phyloP scores from a whole-genome alignment of 2,113 vertebrate genomes.

The Gorilla gorilla region DNA sequence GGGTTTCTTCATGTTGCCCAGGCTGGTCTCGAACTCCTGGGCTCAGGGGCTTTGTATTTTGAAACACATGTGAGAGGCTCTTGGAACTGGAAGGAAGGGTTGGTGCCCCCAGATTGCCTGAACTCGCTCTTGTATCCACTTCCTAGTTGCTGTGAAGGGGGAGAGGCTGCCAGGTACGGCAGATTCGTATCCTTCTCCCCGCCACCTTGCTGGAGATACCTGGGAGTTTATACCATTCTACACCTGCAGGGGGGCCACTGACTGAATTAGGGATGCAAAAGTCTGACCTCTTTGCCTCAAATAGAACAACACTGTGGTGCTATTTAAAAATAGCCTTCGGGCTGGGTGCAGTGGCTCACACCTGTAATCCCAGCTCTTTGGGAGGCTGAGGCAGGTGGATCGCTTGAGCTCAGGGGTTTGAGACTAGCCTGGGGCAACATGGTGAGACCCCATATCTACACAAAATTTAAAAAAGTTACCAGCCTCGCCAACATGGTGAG shows the following conservation, averaged over 20 bases:
- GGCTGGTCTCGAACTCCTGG: too few relatives aligned
- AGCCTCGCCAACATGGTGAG: neutral
- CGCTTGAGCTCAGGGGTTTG: neutral
- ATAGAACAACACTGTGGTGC: neutral
- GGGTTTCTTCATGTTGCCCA: too few relatives aligned
- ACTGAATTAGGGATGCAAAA: neutral
- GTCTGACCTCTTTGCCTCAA: neutral
- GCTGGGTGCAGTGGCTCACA: too few relatives aligned
- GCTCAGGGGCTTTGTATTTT: neutral
- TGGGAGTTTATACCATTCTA: neutral
- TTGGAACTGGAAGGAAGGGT: neutral
- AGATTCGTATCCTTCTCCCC: neutral
- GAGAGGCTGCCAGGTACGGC: accelerated
- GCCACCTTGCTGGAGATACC: neutral
- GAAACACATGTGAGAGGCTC: neutral
- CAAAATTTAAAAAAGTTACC: too few relatives aligned
- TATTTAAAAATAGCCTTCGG: neutral
- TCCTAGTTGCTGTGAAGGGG: neutral
- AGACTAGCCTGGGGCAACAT: neutral
- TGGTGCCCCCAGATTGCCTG: neutral
- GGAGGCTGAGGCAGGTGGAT: too few relatives aligned
- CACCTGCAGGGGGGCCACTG: neutral
- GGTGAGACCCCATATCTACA: neutral
- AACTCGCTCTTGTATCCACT: neutral
- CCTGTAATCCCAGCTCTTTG: too few relatives aligned